phyloP scores from a whole-genome alignment of 1,140 invertebrate species.

The Sitobion miscanthi region DNA sequence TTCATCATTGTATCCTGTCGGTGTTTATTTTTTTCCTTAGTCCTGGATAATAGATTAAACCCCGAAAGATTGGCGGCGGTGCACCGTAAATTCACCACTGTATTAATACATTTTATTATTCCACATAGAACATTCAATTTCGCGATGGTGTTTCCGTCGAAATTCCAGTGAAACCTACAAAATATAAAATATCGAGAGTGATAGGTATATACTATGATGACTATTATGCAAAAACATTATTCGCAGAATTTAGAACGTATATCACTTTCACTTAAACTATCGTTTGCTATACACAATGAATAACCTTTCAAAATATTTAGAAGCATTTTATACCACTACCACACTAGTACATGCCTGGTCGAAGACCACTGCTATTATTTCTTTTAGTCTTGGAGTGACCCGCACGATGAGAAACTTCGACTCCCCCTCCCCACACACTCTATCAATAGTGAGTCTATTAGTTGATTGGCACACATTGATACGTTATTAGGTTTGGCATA shows the following conservation, averaged over 20 bases:
- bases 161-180: not conserved
- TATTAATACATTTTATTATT: not conserved
- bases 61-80: not conserved
- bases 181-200: not conserved
- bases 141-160: not conserved
- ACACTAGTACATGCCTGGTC: too few species aligned
- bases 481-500: too few species aligned
- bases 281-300: not conserved
- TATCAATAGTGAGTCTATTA: too few species aligned
- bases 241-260: not conserved
- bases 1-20: not conserved
- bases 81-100: not conserved
- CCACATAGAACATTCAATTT: not conserved
- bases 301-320: too few species aligned
- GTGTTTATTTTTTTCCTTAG: not conserved
- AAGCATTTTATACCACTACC: not conserved
- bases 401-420: too few species aligned
- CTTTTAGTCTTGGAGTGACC: too few species aligned
- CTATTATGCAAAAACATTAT: not conserved
- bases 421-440: too few species aligned
- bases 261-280: not conserved
- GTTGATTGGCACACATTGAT: too few species aligned
- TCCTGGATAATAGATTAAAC: not conserved
- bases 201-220: not conserved
- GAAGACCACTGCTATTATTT: too few species aligned